Conservation (phyloP, 2,888 invertebrate genomes). For the Micoletzkya japonica region DNA sequence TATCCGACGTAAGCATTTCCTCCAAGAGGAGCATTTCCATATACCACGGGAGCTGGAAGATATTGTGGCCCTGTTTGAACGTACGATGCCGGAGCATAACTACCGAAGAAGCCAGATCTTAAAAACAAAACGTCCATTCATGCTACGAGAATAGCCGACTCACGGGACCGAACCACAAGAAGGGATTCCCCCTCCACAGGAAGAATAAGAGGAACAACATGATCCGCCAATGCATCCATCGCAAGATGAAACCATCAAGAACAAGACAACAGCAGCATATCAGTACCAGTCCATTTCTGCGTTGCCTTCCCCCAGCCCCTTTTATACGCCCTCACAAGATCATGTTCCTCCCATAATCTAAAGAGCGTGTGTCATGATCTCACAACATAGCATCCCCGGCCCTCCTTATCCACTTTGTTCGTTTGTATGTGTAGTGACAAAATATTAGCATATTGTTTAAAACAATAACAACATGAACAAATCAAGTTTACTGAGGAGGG, state of each 20-base stretch:
- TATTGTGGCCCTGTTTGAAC: neutral
- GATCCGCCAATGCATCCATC: constrained; percentile 4
- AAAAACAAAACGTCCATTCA: neutral
- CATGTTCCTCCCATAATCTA: constrained; percentile 23
- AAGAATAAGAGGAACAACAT: constrained; percentile 18
- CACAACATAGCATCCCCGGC: too few species aligned
- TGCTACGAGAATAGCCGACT: neutral
- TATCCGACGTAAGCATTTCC: constrained; percentile 23
- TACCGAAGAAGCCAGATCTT: constrained; percentile 16
- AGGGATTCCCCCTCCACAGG: constrained; percentile 19
- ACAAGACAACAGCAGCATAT: too few species aligned
- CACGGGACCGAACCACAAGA: constrained; percentile 14
- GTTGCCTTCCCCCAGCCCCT: too few species aligned
- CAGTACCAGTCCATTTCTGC: too few species aligned
- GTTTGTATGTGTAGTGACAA: too few species aligned
- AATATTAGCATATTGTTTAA: constrained; percentile 25
- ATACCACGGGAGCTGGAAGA: neutral
- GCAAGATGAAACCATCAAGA: too few species aligned
- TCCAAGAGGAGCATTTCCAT: constrained; percentile 5
- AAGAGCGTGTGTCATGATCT: too few species aligned
- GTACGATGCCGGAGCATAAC: neutral
- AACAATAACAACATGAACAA: constrained; percentile 25
- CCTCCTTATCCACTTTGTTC: too few species aligned
- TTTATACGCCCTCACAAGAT: too few species aligned
- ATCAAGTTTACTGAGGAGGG: constrained; percentile 34